Evolutionary conservation across 2,888 invertebrate genomes (phyloP).

Genomic region (Uropetala carovei): DNA sequence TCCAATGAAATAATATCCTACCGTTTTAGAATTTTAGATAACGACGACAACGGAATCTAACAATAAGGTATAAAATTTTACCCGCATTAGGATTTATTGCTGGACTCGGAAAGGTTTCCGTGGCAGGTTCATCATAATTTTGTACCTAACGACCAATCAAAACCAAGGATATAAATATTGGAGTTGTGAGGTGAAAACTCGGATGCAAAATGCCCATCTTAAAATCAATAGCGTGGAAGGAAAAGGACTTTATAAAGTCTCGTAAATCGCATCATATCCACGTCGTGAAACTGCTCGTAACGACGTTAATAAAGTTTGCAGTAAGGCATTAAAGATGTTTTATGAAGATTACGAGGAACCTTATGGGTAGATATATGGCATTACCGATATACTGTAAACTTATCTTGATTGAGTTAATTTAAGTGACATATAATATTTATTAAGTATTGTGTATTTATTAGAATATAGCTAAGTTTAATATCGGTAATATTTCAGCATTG

Average conservation of each 20-base stretch:
- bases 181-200: too few relatives aligned
- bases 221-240: background rate
- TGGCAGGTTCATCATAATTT: too few relatives aligned
- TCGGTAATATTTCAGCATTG: background rate
- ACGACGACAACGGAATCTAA: too few relatives aligned
- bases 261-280: background rate
- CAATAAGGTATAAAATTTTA: too few relatives aligned
- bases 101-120: too few relatives aligned
- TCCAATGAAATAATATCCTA: too few relatives aligned
- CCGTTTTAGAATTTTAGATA: too few relatives aligned
- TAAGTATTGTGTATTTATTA: background rate
- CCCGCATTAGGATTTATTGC: too few relatives aligned
- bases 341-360: background rate
- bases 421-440: background rate
- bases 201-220: background rate
- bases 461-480: background rate
- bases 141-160: too few relatives aligned
- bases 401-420: background rate
- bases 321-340: background rate
- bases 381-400: background rate
- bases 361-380: background rate
- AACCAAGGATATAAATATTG: too few relatives aligned
- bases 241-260: background rate
- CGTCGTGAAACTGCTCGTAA: background rate
- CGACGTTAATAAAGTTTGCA: background rate